Evolutionary conservation across 2,113 vertebrate genomes (phyloP), one percentile per base, ranked within the genome.

Genomic region (Thalassoma bifasciatum): DNA sequence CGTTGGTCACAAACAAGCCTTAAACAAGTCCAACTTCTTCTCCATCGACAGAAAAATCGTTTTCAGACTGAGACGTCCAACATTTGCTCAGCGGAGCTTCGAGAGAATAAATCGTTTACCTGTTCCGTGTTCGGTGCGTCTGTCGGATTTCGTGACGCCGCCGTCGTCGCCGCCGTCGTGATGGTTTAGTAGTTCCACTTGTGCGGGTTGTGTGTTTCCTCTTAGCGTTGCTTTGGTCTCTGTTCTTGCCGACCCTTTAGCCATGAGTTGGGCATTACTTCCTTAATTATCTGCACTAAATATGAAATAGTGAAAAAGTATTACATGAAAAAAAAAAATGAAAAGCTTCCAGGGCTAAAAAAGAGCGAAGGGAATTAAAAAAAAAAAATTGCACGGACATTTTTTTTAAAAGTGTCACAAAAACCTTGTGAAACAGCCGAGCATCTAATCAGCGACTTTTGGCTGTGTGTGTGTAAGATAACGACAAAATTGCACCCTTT

Each of bases 251-350:
- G 93, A 95, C 94, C 95, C 94, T 94, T 95, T 94, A 96, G 95
- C 95, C 95, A 93, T 94, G 95, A 96, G 96, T 95, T 96, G 97
- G 96, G 96, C 97, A 97, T 98, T 98, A 97, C 73, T 95, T 96
- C 94, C 95, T 95, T 95, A 96, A 96, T 96, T 95, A 96, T 98
- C 96, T 99, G 98, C 96, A 98, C 97, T 98, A 99, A 96, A 92
- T 91, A 92, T 89, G 24, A 89, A 88, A 83, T 79, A 88, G 65
- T 83, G 75, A 84, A 84, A 88, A 78, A 83, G 72, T 87, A 81
- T 79, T 81, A 80, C 91, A 93, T 93, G 88, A 14, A 40, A 44
- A 56, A 53, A 93, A 93, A 93, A 44, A 93, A 90, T n/a, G n/a
- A n/a, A n/a, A 94, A 93, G 95, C 96, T 96, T 97, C 95, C 94